Percentiles rank a stretch among this genome's conserved stretches.
phyloP scores from a whole-genome alignment of 2,888 invertebrate genomes.

The Clitarchus hookeri region DNA sequence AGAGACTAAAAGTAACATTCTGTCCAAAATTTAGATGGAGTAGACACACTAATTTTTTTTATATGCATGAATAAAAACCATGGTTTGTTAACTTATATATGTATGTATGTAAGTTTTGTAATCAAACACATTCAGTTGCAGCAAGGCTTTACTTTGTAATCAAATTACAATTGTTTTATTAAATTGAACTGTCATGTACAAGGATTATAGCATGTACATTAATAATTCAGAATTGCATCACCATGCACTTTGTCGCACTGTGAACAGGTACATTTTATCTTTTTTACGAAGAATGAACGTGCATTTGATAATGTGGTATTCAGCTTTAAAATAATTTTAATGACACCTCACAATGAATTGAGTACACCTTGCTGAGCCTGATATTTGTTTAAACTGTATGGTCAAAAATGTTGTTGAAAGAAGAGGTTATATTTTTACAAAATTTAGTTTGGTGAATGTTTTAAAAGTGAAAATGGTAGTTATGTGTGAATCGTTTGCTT shows the following conservation, averaged over 20 bases:
- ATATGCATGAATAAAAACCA: too few species aligned
- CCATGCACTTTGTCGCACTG: background rate
- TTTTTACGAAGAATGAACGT: background rate
- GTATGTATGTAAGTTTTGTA: too few species aligned
- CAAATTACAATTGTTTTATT: too few species aligned
- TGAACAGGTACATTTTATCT: background rate
- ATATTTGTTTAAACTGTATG: background rate
- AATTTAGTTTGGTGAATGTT: background rate
- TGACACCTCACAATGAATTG: background rate
- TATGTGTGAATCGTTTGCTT: background rate
- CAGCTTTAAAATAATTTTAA: background rate
- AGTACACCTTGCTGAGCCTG: background rate
- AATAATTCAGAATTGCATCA: background rate
- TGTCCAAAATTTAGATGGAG: background rate
- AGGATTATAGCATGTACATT: background rate
- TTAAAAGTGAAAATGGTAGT: background rate
- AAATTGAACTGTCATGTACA: background rate
- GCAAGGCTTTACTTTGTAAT: too few species aligned
- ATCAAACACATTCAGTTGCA: too few species aligned
- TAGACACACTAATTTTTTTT: background rate
- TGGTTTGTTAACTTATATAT: too few species aligned
- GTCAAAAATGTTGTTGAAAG: background rate
- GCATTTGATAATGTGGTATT: background rate
- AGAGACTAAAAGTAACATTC: background rate
- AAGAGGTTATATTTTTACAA: background rate